phyloP scores from a whole-genome alignment of 37 sponge, comb jelly and placozoan genomes.

The Aplysina aerophoba region DNA sequence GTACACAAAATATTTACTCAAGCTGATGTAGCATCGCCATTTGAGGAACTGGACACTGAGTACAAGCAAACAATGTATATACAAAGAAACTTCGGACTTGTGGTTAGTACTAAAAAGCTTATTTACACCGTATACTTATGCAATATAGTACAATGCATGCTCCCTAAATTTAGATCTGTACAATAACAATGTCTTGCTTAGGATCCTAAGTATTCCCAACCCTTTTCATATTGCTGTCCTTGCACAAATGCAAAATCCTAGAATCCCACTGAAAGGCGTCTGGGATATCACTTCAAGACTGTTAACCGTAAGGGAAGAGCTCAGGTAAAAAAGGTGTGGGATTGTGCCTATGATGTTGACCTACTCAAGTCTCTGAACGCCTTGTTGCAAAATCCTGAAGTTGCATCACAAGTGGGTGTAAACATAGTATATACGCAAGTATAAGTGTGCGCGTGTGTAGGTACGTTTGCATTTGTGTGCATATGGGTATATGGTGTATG shows the following conservation, averaged over 20 bases:
- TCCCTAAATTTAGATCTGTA: background rate
- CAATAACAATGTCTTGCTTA: too few relatives aligned
- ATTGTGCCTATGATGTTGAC: conserved; percentile 1
- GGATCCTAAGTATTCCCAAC: too few relatives aligned
- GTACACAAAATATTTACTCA: background rate
- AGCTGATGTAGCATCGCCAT: background rate
- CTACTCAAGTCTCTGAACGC: background rate
- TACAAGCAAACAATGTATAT: background rate
- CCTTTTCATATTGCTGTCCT: too few relatives aligned
- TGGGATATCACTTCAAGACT: background rate
- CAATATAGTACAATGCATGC: background rate
- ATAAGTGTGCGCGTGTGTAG: too few relatives aligned
- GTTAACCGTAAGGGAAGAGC: background rate
- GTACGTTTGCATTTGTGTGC: too few relatives aligned
- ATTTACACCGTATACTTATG: background rate
- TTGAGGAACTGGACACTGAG: background rate
- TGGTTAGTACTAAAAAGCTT: background rate
- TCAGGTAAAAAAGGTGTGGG: background rate
- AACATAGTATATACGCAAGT: background rate
- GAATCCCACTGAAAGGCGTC: background rate
- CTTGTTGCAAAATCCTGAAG: conserved; percentile 1
- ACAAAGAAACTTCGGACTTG: background rate
- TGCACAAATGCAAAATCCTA: background rate
- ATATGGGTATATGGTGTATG: background rate
- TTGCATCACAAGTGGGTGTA: conserved; percentile 4